A percentile compares a stretch with the other conserved stretches of the same genome.
These are phyloP conservation scores for Trissoscelio sp. DNA, from an alignment of 2,888 invertebrate species.

Conservation along the genomic window DNA sequence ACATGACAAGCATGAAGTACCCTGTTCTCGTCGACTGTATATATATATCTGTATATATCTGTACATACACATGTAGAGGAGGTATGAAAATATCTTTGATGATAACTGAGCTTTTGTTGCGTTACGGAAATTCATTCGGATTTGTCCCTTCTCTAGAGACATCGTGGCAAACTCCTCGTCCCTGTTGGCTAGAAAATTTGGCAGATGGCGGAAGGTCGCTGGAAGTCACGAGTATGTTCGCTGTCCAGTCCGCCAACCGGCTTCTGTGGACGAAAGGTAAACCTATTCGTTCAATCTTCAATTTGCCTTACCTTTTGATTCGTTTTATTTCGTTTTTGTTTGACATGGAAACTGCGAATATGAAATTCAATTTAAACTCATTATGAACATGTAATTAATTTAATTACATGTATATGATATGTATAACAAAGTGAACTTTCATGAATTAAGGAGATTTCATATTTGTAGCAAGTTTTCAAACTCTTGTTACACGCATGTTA, in stretches of 20 bases:
- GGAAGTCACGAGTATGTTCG: conserved; percentile 80
- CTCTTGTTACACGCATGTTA: too few species aligned
- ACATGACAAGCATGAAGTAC: conserved; percentile 54
- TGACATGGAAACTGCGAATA: background rate
- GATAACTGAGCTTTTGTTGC: conserved; percentile 9
- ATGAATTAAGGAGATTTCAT: too few species aligned
- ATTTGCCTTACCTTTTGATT: background rate
- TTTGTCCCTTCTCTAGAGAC: conserved; percentile 53
- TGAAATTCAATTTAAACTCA: background rate
- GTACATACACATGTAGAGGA: conserved; percentile 50
- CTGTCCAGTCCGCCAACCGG: conserved; percentile 80
- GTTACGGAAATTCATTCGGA: conserved; percentile 17
- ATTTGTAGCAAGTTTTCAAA: too few species aligned
- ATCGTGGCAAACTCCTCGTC: conserved; percentile 73
- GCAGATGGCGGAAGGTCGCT: conserved; percentile 78
- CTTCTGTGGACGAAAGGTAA: conserved; percentile 81
- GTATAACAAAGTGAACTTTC: too few species aligned
- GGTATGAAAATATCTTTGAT: conserved; percentile 49
- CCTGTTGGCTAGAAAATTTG: conserved; percentile 77
- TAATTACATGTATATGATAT: too few species aligned
- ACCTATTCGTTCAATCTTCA: conserved; percentile 37
- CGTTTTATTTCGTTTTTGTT: background rate
- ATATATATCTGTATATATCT: too few species aligned
- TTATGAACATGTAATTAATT: too few species aligned
- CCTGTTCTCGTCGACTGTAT: conserved; percentile 36